A percentile compares a stretch with the other conserved stretches of the same genome.
Evolutionary conservation across 2,797 vertebrate species (phyloP).

Genomic region (Microtus californicus): DNA sequence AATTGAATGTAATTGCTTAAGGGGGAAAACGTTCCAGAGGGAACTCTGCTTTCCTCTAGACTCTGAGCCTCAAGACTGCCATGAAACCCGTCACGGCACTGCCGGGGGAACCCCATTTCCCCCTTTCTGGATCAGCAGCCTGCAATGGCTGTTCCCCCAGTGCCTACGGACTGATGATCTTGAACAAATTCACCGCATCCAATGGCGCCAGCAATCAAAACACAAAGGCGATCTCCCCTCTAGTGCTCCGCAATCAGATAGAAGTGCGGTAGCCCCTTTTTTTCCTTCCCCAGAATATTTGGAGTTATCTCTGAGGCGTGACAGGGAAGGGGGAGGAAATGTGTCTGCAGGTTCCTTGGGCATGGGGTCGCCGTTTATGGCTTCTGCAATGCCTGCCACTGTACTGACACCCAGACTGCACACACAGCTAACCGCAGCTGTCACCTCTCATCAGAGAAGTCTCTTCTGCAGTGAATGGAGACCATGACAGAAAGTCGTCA

Average conservation of each 20-base stretch:
- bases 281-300: slow-evolving; percentile 31
- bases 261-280: slow-evolving; percentile 24
- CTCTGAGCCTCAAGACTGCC: not conserved
- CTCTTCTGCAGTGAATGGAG: not conserved
- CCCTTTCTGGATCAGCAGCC: slow-evolving; percentile 10
- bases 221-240: slow-evolving; percentile 49
- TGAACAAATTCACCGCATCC: not conserved
- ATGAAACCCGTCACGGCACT: not conserved
- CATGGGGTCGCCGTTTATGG: not conserved
- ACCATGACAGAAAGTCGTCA: not conserved
- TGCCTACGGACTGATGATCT: not conserved
- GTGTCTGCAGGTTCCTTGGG: not conserved
- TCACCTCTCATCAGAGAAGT: not conserved
- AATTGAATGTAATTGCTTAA: slow-evolving; percentile 35
- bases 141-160: not conserved
- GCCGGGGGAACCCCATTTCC: not conserved
- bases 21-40: slow-evolving; percentile 37
- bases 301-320: slow-evolving; percentile 2
- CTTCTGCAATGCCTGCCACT: not conserved
- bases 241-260: slow-evolving; percentile 33
- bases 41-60: not conserved
- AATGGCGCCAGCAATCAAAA: slow-evolving; percentile 46
- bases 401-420: not conserved
- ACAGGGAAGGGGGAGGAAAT: not conserved
- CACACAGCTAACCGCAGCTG: not conserved